Conservation (phyloP, 2,888 invertebrate species). For the Lithophane leautieri region DNA sequence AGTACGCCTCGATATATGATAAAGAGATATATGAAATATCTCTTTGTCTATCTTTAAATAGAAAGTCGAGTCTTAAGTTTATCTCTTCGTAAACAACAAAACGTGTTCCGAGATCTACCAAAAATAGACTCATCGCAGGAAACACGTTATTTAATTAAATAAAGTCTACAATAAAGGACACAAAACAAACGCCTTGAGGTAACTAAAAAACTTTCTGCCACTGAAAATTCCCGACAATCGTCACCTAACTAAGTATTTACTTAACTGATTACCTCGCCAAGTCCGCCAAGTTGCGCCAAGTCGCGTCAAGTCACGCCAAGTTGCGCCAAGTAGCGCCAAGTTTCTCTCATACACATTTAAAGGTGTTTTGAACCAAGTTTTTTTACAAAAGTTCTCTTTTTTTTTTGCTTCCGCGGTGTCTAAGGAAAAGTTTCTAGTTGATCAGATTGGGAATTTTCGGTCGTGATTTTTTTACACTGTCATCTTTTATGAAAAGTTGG, state of each 20-base stretch:
- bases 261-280: slow-evolving; percentile 65
- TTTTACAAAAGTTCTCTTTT: slow-evolving; percentile 40
- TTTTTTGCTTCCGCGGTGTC: slow-evolving; percentile 48
- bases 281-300: slow-evolving; percentile 44
- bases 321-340: slow-evolving; percentile 43
- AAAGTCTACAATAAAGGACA: slow-evolving; percentile 44
- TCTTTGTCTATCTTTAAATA: slow-evolving; percentile 5
- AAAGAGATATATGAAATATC: too few relatives aligned
- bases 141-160: slow-evolving; percentile 38
- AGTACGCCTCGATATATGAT: too few relatives aligned
- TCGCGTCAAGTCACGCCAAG: slow-evolving; percentile 50
- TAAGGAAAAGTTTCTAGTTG: slow-evolving; percentile 60
- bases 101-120: neutral
- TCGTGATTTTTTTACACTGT: slow-evolving; percentile 58
- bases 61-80: neutral
- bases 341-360: slow-evolving; percentile 62
- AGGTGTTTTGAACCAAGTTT: slow-evolving; percentile 57
- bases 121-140: slow-evolving; percentile 27
- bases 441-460: slow-evolving; percentile 61
- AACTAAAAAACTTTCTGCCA: slow-evolving; percentile 48
- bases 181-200: slow-evolving; percentile 48
- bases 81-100: slow-evolving; percentile 13
- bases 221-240: slow-evolving; percentile 59
- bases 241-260: slow-evolving; percentile 68
- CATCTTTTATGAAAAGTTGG: slow-evolving; percentile 60